phyloP scores from a whole-genome alignment of 1,140 invertebrate genomes.

The Lutraria rhynchaena region DNA sequence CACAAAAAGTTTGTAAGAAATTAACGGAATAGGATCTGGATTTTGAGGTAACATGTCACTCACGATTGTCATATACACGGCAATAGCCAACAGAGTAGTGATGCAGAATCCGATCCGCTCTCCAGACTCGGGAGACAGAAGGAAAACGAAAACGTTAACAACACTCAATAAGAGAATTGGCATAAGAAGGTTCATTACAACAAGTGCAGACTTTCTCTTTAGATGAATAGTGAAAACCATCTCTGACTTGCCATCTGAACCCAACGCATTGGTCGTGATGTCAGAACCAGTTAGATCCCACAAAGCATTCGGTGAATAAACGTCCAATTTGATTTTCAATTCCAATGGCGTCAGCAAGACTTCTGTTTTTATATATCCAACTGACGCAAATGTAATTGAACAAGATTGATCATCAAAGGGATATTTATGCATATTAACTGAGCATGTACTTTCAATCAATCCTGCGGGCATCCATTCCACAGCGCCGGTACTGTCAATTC shows the following conservation, averaged over 20 bases:
- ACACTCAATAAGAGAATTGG: conserved; percentile 85
- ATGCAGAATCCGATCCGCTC: conserved; percentile 85
- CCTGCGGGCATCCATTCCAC: conserved; percentile 5
- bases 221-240: conserved; percentile 35
- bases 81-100: conserved; percentile 84
- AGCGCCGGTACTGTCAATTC: background rate
- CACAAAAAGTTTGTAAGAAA: conserved; percentile 27
- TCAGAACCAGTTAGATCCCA: background rate
- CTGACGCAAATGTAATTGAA: conserved; percentile 99
- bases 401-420: conserved; percentile 97
- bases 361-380: conserved; percentile 85
- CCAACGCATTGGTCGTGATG: background rate
- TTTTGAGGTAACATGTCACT: conserved; percentile 85
- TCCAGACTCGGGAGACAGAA: conserved; percentile 84
- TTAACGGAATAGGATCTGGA: conserved; percentile 83
- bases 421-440: conserved; percentile 98
- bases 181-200: conserved; percentile 84
- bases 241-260: background rate
- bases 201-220: conserved; percentile 75
- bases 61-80: conserved; percentile 85
- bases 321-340: background rate
- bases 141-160: conserved; percentile 84
- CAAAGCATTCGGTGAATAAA: background rate
- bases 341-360: background rate
- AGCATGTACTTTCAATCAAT: conserved; percentile 98